phyloP scores from a whole-genome alignment of 2,888 invertebrate species.

The Liopterus haemorrhoidalis region DNA sequence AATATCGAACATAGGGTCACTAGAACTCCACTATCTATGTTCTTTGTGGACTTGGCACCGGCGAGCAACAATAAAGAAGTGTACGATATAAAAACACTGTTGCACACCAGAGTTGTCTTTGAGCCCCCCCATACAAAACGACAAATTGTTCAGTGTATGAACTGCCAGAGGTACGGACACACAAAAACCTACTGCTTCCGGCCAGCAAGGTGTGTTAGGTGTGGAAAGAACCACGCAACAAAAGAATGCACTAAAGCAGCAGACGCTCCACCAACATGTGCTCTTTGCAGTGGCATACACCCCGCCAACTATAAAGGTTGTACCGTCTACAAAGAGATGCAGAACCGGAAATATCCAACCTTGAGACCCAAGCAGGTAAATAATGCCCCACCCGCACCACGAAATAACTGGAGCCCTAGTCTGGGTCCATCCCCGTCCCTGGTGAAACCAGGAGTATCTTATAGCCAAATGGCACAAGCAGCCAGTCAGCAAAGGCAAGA shows the following conservation, averaged over 20 bases:
- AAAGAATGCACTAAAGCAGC: slow-evolving; percentile 17
- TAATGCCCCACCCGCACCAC: too few relatives aligned
- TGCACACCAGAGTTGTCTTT: slow-evolving; percentile 4
- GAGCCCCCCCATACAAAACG: slow-evolving; percentile 10
- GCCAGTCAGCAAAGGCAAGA: too few relatives aligned
- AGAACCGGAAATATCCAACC: slow-evolving; percentile 11
- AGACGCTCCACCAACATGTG: slow-evolving; percentile 23
- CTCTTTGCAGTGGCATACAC: slow-evolving; percentile 17
- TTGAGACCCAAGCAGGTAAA: too few relatives aligned
- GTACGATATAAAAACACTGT: slow-evolving; percentile 8
- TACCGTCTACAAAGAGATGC: too few relatives aligned
- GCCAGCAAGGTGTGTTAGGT: slow-evolving; percentile 27
- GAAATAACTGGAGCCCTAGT: too few relatives aligned
- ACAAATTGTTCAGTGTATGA: slow-evolving; percentile 18
- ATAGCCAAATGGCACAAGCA: too few relatives aligned
- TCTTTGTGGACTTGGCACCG: slow-evolving; percentile 2
- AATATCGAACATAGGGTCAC: slow-evolving; percentile 14
- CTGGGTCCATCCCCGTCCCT: too few relatives aligned
- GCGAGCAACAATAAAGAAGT: slow-evolving; percentile 9
- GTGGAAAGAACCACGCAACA: slow-evolving; percentile 25
- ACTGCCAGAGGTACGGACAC: slow-evolving; percentile 33
- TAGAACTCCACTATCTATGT: slow-evolving; percentile 9
- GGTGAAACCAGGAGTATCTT: too few relatives aligned
- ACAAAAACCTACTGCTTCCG: slow-evolving; percentile 29
- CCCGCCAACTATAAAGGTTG: slow-evolving; percentile 24